Evolutionary conservation across 1,140 invertebrate species (phyloP), one percentile per base, ranked within the genome.

Genomic region (Antheraea mylitta): DNA sequence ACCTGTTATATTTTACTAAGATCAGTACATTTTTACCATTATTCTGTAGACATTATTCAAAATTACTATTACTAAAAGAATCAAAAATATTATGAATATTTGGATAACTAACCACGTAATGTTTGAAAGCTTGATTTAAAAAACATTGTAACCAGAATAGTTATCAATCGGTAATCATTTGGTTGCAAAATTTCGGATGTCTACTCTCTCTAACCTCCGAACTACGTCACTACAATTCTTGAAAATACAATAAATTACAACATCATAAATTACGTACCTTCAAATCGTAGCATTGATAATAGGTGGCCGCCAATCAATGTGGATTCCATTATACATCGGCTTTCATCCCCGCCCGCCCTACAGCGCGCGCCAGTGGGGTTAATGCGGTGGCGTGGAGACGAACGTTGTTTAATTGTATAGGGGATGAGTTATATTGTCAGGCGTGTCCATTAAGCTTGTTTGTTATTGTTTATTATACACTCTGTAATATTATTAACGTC

Each of bases 351-450:
- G 11, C 16, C 16, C 45, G 45, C 11, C 45, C 11, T 16, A 53
- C 45, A 53, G 16, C 16, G 11, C 45, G 16, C 10, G 16, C 45
- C 45, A n/a, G 7, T 1, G 45, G 45, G 45, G 45, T 53, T 16
- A 53, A 53, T 53, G 45, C 13, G 45, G 45, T 53, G 45, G 45
- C 45, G 45, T 13, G 11, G 11, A 53, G 45, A 13, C 45, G 45
- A 53, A 53, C 16, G 45, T 16, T 53, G 45, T 53, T 53, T 53
- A 53, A 53, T 53, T 53, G 45, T 53, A n/a, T 16, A 53, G 45
- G n/a, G 45, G 45, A 53, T 53, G 45, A 53, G 45, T 53, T 53
- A 53, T 53, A 53, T 53, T 53, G 45, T 53, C 45, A 53, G 45
- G 45, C 45, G 45, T 53, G 45, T 53, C 45, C 45, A 53, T 53